Conservation (phyloP, 1,140 invertebrate genomes). For the Phymorhynchus buccinoides region DNA sequence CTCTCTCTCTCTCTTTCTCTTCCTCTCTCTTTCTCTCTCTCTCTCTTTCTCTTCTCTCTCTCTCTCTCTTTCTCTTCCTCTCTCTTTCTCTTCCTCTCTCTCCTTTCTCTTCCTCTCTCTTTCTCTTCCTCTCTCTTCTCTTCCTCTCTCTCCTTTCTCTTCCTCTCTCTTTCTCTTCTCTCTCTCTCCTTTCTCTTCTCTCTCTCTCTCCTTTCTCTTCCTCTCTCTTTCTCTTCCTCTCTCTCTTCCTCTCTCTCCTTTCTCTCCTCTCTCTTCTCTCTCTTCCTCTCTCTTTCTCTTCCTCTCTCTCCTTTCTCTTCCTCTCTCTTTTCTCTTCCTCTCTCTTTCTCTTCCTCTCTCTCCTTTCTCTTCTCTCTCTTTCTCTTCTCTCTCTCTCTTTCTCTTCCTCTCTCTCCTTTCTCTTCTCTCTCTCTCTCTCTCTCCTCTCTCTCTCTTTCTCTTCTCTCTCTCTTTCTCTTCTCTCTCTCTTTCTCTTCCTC, state of each 20-base stretch:
- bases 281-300: background rate
- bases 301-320: background rate
- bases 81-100: background rate
- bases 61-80: background rate
- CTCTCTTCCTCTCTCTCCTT: background rate
- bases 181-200: too few relatives aligned
- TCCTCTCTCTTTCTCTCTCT: background rate
- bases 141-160: background rate
- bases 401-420: background rate
- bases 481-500: too few relatives aligned
- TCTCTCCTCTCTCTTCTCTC: background rate
- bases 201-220: too few relatives aligned
- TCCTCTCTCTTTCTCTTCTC: background rate
- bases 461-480: background rate
- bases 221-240: too few relatives aligned
- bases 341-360: background rate
- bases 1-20: background rate
- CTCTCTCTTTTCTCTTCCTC: background rate
- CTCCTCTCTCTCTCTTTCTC: background rate
- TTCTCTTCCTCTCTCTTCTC: background rate
- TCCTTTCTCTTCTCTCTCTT: background rate
- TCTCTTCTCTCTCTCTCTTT: background rate
- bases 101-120: background rate
- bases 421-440: background rate
- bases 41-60: too few relatives aligned